These are phyloP conservation scores for Polypterus bichir DNA, from an alignment of 2,113 vertebrate genomes.

Conservation along the genomic window DNA sequence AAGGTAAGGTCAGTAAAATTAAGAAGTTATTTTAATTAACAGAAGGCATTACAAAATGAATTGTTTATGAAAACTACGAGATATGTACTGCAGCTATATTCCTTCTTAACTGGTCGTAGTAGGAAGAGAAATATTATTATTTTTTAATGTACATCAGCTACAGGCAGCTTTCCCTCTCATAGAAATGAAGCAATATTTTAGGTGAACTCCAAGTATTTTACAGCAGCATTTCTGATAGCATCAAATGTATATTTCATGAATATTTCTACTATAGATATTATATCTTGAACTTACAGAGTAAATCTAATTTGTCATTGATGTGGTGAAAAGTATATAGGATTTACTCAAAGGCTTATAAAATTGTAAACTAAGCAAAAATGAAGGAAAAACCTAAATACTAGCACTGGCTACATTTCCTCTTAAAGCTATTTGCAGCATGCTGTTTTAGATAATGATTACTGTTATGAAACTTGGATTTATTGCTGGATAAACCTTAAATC, in stretches of 20 bases:
- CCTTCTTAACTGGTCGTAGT: no score
- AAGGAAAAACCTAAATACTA: background rate
- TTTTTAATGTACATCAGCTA: background rate
- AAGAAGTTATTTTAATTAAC: no score
- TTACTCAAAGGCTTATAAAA: background rate
- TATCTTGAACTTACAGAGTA: background rate
- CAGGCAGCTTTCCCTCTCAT: background rate
- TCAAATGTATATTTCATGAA: slow-evolving; percentile 1
- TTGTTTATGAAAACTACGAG: no score
- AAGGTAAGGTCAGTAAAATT: no score
- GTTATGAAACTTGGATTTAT: background rate
- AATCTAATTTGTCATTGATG: background rate
- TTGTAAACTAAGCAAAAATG: background rate
- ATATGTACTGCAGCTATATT: no score
- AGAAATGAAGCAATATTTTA: background rate
- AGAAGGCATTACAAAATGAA: no score
- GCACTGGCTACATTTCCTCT: background rate
- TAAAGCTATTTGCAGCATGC: background rate
- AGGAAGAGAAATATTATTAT: background rate
- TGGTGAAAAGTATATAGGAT: background rate
- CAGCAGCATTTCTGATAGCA: background rate
- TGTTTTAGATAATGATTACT: background rate
- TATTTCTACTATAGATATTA: background rate
- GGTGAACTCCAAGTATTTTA: background rate
- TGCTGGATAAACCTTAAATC: background rate